Percentiles rank a stretch among this genome's conserved stretches.
phyloP scores from a whole-genome alignment of 2,888 invertebrate genomes.

The Halictus ligatus region DNA sequence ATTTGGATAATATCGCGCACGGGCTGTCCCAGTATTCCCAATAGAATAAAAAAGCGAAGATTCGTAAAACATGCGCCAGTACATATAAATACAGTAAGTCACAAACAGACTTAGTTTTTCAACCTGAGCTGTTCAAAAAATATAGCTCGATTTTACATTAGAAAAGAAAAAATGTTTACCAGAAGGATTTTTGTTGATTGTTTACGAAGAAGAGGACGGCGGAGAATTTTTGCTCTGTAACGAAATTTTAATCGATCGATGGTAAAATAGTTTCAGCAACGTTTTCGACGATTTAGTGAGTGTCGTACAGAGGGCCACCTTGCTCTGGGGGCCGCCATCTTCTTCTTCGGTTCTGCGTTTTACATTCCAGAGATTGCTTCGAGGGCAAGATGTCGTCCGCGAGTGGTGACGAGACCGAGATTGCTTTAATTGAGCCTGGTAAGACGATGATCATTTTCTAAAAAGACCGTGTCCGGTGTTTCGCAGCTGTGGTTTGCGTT shows the following conservation, averaged over 20 bases:
- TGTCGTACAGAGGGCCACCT: conserved; percentile 13
- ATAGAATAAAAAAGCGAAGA: too few relatives aligned
- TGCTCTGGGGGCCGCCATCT: conserved; percentile 58
- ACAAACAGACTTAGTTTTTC: too few relatives aligned
- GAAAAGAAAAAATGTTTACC: too few relatives aligned
- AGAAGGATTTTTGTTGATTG: too few relatives aligned
- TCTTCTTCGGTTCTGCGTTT: conserved; percentile 62
- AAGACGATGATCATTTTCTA: conserved; percentile 44
- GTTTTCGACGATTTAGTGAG: conserved; percentile 21
- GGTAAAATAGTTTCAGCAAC: conserved; percentile 19
- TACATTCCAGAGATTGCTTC: conserved; percentile 64
- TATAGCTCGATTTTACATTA: too few relatives aligned
- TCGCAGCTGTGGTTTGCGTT: background rate
- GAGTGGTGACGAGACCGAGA: conserved; percentile 81
- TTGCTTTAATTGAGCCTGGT: conserved; percentile 78
- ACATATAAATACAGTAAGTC: too few relatives aligned
- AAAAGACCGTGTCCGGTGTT: conserved; percentile 10
- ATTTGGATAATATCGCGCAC: background rate
- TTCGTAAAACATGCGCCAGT: too few relatives aligned
- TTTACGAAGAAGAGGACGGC: too few relatives aligned
- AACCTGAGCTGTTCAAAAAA: too few relatives aligned
- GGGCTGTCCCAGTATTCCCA: too few relatives aligned
- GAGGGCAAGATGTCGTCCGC: conserved; percentile 78
- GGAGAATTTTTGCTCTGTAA: background rate
- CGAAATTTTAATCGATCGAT: conserved; percentile 18